Evolutionary conservation across 2,888 invertebrate genomes (phyloP).

Genomic region (Rhingia rostrata): DNA sequence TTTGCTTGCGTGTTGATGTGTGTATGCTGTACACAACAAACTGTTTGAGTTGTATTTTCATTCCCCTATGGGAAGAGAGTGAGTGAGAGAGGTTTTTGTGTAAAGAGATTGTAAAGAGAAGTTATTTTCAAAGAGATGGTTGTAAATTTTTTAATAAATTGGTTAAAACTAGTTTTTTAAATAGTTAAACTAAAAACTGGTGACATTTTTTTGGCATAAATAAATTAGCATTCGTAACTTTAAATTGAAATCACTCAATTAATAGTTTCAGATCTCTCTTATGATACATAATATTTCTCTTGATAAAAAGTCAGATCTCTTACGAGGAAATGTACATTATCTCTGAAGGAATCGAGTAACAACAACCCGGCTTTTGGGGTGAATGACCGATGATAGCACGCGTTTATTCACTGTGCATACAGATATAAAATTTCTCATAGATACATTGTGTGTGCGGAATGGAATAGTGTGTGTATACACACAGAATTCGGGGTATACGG

Average conservation of each 20-base stretch:
- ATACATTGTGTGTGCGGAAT: conserved; percentile 9
- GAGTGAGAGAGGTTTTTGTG: too few species aligned
- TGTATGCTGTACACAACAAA: conserved; percentile 63
- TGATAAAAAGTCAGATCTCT: conserved; percentile 19
- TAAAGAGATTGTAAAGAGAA: too few species aligned
- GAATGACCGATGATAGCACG: conserved; percentile 75
- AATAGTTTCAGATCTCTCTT: conserved; percentile 21
- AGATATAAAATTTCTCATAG: conserved; percentile 33
- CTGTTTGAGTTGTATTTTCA: conserved; percentile 64
- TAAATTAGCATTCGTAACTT: neutral
- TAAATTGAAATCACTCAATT: neutral
- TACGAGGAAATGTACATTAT: conserved; percentile 10
- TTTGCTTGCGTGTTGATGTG: conserved; percentile 67
- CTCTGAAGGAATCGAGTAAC: conserved; percentile 53
- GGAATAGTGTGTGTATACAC: conserved; percentile 39
- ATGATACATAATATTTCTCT: conserved; percentile 8
- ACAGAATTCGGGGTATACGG: conserved; percentile 64
- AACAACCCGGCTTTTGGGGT: conserved; percentile 74
- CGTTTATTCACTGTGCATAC: conserved; percentile 66
- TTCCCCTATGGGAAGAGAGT: conserved; percentile 9
- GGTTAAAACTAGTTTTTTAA: too few species aligned
- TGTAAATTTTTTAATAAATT: too few species aligned
- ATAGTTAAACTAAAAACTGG: too few species aligned
- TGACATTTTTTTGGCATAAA: too few species aligned
- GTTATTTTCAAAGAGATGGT: too few species aligned